A percentile compares a stretch with the other conserved stretches of the same genome.
phyloP scores from a whole-genome alignment of 2,888 invertebrate genomes.

The Mythimna pallens region DNA sequence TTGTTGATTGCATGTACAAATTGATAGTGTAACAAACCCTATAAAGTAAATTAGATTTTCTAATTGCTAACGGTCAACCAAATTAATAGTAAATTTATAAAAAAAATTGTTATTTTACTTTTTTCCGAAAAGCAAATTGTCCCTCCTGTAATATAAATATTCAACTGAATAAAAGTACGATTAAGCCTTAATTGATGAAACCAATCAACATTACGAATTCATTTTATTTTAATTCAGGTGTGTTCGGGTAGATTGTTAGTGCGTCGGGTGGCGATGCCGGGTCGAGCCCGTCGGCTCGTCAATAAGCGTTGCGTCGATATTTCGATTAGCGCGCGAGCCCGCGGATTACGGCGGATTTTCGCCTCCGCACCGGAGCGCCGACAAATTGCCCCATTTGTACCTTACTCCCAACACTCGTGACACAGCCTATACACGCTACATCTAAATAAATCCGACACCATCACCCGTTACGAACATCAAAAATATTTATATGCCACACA shows the following conservation, averaged over 20 bases:
- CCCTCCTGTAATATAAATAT: constrained; percentile 1
- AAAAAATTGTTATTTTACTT: neutral
- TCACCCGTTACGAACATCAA: constrained; percentile 34
- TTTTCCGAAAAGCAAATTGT: neutral
- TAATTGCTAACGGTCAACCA: constrained; percentile 5
- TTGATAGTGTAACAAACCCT: neutral
- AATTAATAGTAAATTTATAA: constrained; percentile 6
- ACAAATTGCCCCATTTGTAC: constrained; percentile 89
- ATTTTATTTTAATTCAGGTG: constrained; percentile 35
- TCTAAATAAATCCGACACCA: constrained; percentile 58
- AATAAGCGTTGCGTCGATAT: constrained; percentile 86
- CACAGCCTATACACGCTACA: constrained; percentile 54
- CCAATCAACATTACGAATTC: constrained; percentile 24
- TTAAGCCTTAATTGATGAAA: constrained; percentile 2
- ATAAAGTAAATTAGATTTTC: neutral
- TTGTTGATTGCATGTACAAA: constrained; percentile 1
- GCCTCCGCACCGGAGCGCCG: constrained; percentile 80
- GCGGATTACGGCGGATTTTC: constrained; percentile 89
- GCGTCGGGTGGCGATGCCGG: constrained; percentile 36
- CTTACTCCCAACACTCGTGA: constrained; percentile 67
- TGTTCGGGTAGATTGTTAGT: constrained; percentile 40
- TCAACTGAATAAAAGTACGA: neutral
- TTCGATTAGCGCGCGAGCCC: constrained; percentile 88
- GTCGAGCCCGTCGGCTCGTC: constrained; percentile 69
- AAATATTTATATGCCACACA: constrained; percentile 25